These are phyloP conservation scores for Philotrypesis tridentata DNA, from an alignment of 1,140 invertebrate species.

Conservation along the genomic window DNA sequence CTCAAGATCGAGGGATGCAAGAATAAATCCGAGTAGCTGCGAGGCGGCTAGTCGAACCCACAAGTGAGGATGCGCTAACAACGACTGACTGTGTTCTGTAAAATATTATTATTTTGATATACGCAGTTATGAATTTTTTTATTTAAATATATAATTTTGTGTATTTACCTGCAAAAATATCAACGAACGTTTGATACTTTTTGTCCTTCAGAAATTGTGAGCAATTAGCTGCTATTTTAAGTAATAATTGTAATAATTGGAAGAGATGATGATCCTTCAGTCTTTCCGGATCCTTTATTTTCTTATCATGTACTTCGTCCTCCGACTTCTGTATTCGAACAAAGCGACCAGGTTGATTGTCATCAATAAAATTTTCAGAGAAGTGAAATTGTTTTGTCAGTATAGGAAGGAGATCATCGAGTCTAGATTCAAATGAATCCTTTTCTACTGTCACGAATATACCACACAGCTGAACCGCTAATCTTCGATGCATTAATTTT, in stretches of 20 bases:
- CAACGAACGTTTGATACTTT: conserved; percentile 68
- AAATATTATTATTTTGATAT: conserved; percentile 33
- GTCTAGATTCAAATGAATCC: conserved; percentile 78
- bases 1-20: conserved; percentile 78
- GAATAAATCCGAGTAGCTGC: conserved; percentile 83
- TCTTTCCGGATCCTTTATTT: conserved; percentile 66
- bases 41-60: conserved; percentile 85
- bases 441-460: conserved; percentile 84
- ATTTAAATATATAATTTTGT: neutral
- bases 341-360: conserved; percentile 62
- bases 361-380: conserved; percentile 50
- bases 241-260: conserved; percentile 79
- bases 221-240: conserved; percentile 77
- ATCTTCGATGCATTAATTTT: conserved; percentile 74
- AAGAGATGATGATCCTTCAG: conserved; percentile 82
- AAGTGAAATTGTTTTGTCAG: conserved; percentile 72
- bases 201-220: conserved; percentile 70
- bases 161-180: conserved; percentile 74
- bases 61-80: conserved; percentile 78
- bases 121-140: neutral
- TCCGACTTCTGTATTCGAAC: conserved; percentile 60
- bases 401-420: conserved; percentile 71
- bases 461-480: conserved; percentile 80
- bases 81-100: conserved; percentile 70
- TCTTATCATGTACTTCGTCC: conserved; percentile 51